phyloP scores from a whole-genome alignment of 2,797 vertebrate genomes.

The Cyprinella venusta region DNA sequence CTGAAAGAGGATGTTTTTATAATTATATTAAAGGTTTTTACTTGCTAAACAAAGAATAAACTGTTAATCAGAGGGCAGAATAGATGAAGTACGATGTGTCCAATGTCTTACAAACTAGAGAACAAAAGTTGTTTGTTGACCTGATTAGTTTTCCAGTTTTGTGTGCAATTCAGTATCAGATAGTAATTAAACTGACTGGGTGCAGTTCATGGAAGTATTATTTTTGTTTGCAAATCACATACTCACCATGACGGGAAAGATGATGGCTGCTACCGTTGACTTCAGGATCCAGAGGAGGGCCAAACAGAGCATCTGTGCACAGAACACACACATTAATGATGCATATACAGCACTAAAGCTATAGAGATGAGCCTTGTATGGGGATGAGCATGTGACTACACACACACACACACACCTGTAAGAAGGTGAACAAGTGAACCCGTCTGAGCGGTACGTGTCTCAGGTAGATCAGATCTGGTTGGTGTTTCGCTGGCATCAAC shows the following conservation, averaged over 20 bases:
- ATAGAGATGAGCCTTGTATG: not conserved
- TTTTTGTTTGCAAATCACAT: not conserved
- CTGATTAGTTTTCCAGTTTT: not conserved
- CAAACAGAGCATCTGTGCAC: slow-evolving; percentile 80
- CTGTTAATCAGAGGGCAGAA: too few relatives aligned
- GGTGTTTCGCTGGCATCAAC: slow-evolving; percentile 97
- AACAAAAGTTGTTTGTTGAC: not conserved
- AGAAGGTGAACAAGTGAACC: slow-evolving; percentile 96
- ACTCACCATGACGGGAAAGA: slow-evolving; percentile 98
- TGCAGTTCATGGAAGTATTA: not conserved
- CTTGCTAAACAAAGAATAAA: too few relatives aligned
- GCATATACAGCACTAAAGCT: slow-evolving; percentile 68
- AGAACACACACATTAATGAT: slow-evolving; percentile 57
- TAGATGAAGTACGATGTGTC: not conserved
- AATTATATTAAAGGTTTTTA: too few relatives aligned
- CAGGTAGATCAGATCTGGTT: slow-evolving; percentile 98
- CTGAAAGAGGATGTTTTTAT: too few relatives aligned
- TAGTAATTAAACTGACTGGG: not conserved
- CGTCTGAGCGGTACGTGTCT: slow-evolving; percentile 95
- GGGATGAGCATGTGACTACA: not conserved
- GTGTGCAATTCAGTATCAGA: not conserved
- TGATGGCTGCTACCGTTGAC: slow-evolving; percentile 95
- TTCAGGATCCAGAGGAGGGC: slow-evolving; percentile 97
- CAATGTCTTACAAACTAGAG: not conserved
- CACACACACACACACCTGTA: slow-evolving; percentile 75